Evolutionary conservation across 1,140 invertebrate genomes (phyloP).

Genomic region (Drosophila pandora): DNA sequence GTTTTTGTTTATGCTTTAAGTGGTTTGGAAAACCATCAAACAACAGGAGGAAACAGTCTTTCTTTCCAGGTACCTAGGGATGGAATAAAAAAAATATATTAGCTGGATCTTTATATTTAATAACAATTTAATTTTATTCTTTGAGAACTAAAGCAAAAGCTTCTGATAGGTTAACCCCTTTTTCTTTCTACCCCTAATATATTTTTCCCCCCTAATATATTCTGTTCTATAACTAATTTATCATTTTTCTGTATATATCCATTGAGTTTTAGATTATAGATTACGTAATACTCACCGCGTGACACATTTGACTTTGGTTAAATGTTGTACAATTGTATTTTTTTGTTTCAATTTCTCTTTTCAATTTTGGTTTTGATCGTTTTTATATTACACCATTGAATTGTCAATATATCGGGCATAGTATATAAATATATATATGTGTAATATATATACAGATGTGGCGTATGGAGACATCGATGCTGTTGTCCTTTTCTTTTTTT

Average conservation of each 20-base stretch:
- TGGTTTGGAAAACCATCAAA: constrained; percentile 84
- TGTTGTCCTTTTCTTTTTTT: constrained; percentile 14
- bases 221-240: neutral
- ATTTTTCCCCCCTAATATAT: too few species aligned
- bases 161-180: neutral
- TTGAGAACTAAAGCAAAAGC: too few species aligned
- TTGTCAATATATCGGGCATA: constrained; percentile 63
- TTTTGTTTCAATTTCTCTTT: constrained; percentile 7
- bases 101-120: neutral
- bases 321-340: constrained; percentile 72
- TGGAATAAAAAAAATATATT: neutral
- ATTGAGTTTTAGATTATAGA: neutral
- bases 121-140: too few species aligned
- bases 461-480: constrained; percentile 51
- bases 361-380: constrained; percentile 28
- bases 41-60: constrained; percentile 84
- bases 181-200: neutral
- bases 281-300: constrained; percentile 69
- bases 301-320: constrained; percentile 79
- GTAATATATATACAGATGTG: constrained; percentile 70
- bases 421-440: constrained; percentile 41
- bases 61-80: constrained; percentile 83
- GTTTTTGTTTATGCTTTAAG: constrained; percentile 59
- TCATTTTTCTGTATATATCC: neutral
- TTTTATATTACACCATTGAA: constrained; percentile 66